Evolutionary conservation across 2,113 vertebrate species (phyloP).

Genomic region (Diadophis punctatus): DNA sequence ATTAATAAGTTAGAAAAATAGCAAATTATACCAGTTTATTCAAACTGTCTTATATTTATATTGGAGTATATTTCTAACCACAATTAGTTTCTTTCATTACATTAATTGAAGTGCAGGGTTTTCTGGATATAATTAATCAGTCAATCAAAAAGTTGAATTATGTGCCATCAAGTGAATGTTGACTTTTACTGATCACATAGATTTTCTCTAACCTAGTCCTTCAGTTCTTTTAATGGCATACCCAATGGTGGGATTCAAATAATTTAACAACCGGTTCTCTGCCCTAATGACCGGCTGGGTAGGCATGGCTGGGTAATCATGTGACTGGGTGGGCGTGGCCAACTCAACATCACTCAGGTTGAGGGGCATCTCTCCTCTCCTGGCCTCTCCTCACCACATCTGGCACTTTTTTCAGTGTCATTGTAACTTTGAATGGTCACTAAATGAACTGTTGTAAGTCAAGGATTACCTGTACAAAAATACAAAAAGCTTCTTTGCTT

Average conservation of each 20-base stretch:
- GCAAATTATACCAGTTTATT: conserved; percentile 22
- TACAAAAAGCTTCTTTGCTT: too few species aligned
- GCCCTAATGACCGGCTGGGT: too few species aligned
- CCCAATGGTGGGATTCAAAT: background rate
- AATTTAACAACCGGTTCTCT: too few species aligned
- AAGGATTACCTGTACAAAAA: too few species aligned
- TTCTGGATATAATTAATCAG: background rate
- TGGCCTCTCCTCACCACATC: too few species aligned
- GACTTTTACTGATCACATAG: background rate
- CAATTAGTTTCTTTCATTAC: conserved; percentile 40
- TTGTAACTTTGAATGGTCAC: too few species aligned
- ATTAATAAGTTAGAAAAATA: conserved; percentile 23
- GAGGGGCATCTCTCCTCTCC: too few species aligned
- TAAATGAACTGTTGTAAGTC: too few species aligned
- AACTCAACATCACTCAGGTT: too few species aligned
- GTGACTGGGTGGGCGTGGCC: too few species aligned
- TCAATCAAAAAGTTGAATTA: background rate
- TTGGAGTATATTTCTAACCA: conserved; percentile 31
- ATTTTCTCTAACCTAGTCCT: background rate
- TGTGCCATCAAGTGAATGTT: background rate
- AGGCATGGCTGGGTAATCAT: too few species aligned
- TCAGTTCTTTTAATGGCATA: background rate
- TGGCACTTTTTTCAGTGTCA: too few species aligned
- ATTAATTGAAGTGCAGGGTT: background rate
- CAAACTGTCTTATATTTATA: conserved; percentile 43